Evolutionary conservation across 2,888 invertebrate species (phyloP).

Genomic region (Clusia tigrina): DNA sequence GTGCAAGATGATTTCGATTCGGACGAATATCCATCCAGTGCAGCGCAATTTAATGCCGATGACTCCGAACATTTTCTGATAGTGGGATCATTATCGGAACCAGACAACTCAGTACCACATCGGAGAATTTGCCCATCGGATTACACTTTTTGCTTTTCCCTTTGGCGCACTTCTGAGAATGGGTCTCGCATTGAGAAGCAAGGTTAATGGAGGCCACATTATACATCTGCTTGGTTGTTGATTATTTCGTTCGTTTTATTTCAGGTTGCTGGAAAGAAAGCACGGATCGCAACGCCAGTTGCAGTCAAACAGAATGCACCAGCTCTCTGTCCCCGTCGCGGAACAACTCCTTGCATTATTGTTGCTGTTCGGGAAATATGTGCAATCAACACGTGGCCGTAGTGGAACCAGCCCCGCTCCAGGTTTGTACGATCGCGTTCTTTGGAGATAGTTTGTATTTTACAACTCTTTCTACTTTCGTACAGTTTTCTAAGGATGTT

Average conservation of each 20-base stretch:
- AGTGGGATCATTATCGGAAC: neutral
- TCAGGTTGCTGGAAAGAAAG: conserved; percentile 69
- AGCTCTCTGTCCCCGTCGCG: conserved; percentile 66
- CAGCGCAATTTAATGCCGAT: conserved; percentile 25
- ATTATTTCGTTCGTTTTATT: conserved; percentile 11
- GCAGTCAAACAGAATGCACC: conserved; percentile 69
- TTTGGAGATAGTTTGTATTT: neutral
- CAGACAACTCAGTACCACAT: conserved; percentile 15
- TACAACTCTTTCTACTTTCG: conserved; percentile 3
- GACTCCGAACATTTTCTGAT: conserved; percentile 33
- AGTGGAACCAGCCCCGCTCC: conserved; percentile 56
- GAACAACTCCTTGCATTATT: conserved; percentile 70
- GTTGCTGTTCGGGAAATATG: conserved; percentile 81
- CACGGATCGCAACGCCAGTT: conserved; percentile 67
- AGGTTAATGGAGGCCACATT: conserved; percentile 40
- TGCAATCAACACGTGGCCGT: conserved; percentile 72
- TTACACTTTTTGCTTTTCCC: conserved; percentile 56
- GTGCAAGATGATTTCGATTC: conserved; percentile 52
- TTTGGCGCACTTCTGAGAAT: conserved; percentile 53
- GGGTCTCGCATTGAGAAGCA: conserved; percentile 53
- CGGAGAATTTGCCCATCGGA: conserved; percentile 47
- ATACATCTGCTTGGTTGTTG: neutral
- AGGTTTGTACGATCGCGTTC: conserved; percentile 40
- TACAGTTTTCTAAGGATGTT: conserved; percentile 46
- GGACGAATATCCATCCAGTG: conserved; percentile 45